Conservation (phyloP, 1,140 invertebrate genomes). For the Nilaparvata lugens region DNA sequence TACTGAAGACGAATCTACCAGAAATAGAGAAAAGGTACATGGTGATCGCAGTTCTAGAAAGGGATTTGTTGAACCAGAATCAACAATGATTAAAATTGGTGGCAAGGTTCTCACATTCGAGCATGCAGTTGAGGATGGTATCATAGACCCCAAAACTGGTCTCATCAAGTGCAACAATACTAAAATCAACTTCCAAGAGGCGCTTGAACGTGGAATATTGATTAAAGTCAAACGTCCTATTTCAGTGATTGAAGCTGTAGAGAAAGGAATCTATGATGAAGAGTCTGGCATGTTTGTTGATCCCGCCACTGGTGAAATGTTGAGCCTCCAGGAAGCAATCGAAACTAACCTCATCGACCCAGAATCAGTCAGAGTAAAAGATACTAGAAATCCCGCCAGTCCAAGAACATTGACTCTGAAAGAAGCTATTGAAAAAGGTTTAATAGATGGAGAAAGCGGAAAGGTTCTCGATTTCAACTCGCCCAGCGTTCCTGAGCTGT, state of each 20-base stretch:
- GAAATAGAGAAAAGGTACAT: constrained; percentile 63
- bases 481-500: constrained; percentile 43
- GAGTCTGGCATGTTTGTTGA: constrained; percentile 67
- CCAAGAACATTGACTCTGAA: constrained; percentile 63
- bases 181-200: constrained; percentile 72
- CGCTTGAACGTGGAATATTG: constrained; percentile 72
- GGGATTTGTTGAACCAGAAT: constrained; percentile 69
- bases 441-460: constrained; percentile 63
- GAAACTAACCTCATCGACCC: constrained; percentile 65
- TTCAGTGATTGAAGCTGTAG: constrained; percentile 71
- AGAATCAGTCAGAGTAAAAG: constrained; percentile 73
- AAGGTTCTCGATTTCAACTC: constrained; percentile 53
- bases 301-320: constrained; percentile 60
- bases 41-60: constrained; percentile 65
- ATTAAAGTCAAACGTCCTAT: constrained; percentile 71
- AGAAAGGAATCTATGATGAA: constrained; percentile 72
- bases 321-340: constrained; percentile 67
- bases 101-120: constrained; percentile 69
- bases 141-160: constrained; percentile 68
- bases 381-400: constrained; percentile 63
- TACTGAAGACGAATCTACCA: constrained; percentile 22
- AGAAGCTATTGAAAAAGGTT: constrained; percentile 62
- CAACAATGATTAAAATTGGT: constrained; percentile 63
- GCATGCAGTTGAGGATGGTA: constrained; percentile 65
- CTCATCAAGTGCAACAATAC: constrained; percentile 46